phyloP scores from a whole-genome alignment of 2,888 invertebrate genomes.

The Nomada hirtipes region DNA sequence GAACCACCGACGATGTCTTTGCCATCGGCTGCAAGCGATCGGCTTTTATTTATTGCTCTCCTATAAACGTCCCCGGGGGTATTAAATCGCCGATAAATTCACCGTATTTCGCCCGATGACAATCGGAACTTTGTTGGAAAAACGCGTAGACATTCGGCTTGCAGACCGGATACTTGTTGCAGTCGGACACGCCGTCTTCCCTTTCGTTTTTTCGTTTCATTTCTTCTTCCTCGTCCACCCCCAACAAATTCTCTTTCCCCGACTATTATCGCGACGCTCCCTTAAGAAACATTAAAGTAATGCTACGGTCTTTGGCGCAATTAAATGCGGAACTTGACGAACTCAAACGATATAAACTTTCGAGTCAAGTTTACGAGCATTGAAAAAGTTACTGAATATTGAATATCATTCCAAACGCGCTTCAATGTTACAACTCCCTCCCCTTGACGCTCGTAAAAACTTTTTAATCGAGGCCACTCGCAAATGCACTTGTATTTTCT shows the following conservation, averaged over 20 bases:
- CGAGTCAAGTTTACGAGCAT: constrained; percentile 29
- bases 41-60: constrained; percentile 66
- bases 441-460: constrained; percentile 26
- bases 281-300: constrained; percentile 16
- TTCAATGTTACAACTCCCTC: background rate
- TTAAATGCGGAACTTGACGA: constrained; percentile 33
- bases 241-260: background rate
- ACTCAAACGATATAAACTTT: constrained; percentile 31
- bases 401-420: constrained; percentile 43
- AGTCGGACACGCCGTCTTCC: background rate
- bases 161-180: constrained; percentile 34
- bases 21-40: constrained; percentile 45
- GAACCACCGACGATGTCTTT: constrained; percentile 37
- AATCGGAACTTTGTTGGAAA: constrained; percentile 42
- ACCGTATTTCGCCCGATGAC: constrained; percentile 53
- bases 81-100: constrained; percentile 71
- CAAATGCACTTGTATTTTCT: background rate
- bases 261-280: background rate
- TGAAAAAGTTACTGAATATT: constrained; percentile 34
- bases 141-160: constrained; percentile 16
- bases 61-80: constrained; percentile 62
- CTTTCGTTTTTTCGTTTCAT: background rate
- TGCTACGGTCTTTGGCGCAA: constrained; percentile 21
- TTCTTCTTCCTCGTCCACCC: background rate
- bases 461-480: constrained; percentile 34